Base-by-base conservation (phyloP, 2,113 vertebrate genomes). In the Alethe diademata region DNA sequence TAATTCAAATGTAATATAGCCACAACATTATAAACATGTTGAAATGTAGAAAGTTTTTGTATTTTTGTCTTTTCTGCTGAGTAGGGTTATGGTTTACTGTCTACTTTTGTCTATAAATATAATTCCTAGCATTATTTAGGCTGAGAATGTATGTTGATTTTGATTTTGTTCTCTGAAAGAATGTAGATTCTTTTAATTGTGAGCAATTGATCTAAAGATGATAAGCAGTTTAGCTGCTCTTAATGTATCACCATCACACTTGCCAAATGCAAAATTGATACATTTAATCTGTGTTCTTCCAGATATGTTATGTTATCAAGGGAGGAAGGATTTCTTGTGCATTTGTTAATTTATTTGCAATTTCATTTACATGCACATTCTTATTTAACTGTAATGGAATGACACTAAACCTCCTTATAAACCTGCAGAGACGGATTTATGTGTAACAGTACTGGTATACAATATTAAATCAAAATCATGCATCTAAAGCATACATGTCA, bases 261-360 rank as follows among this genome's bases (percentile, higher is more conserved):
- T 96, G 62, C 33, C 69, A 92, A 94, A 93, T 92, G 33, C 38
- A 94, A 96, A 95, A 83, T 20, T 64, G 75, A 93, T 92, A 71
- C 8, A 67, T 90, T 88, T 92, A 85, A 67, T 85, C 69, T 81
- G 7, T 50, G 12, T 74, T 90, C 61, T 88, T 95, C 43, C 35
- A 87, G 33, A 45, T 61, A 57, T 9, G 10, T 74, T 74, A 51
- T 10, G 9, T 90, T 90, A 88, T 74, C 84, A 90, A 78, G 40
- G 53, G 48, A 94, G 43, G 45, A 81, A 72, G 19, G 43, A 51
- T 75, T 78, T 58, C 40, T 74, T 86, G 28, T 36, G 12, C 60
- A 40, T 86, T 92, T 81, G 8, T 88, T 92, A 40, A 61, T 90
- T 88, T 84, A 51, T 71, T 85, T 94, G 19, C n/a, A 88, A 76